Base-by-base conservation (phyloP, 2,113 vertebrate genomes). In the Clarias macrocephalus region DNA sequence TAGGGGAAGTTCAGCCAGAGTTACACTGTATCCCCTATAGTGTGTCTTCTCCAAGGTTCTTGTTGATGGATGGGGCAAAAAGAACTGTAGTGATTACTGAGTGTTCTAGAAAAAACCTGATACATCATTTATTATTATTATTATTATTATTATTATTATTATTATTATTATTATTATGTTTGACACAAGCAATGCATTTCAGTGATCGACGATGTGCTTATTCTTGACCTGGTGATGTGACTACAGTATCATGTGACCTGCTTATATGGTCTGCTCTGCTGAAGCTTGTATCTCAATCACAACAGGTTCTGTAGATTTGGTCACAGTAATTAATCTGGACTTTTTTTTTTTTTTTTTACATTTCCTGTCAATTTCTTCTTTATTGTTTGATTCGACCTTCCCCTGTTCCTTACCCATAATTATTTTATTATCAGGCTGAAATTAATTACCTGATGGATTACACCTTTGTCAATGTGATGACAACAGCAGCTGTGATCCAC, bases 231-330 rank as follows among this genome's bases (percentile, higher is more conserved):
- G 57, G 70, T 66, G 3, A 68, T 65, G 63, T 52, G 16, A 25
- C 48, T 48, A 48, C 48, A 19, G 77, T 48, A 91, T 33, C 82
- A n/a, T 76, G 86, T 70, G 83, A 19, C 86, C n/a, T 80, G 66
- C 60, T 73, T 37, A 8, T 21, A 37, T 56, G 88, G 42, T n/a
- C 25, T 21, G 83, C 77, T 86, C 87, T 79, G 84, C 89, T 65
- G 87, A 84, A 89, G 52, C 25, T 72, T 57, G 56, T 52, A 83
- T 63, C 87, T 82, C 57, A 63, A 85, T 62, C 65, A 59, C 37
- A 73, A 85, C 86, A 86, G 93, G 85, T 48, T 54, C 30, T 79
- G 85, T 91, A 90, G 89, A 86, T 92, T 91, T 89, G 84, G 82
- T 89, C 42, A 33, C 72, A 75, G 19, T 75, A 37, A 65, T 90